Conservation (phyloP, 1,140 invertebrate species). For the Ectropis grisescens region DNA sequence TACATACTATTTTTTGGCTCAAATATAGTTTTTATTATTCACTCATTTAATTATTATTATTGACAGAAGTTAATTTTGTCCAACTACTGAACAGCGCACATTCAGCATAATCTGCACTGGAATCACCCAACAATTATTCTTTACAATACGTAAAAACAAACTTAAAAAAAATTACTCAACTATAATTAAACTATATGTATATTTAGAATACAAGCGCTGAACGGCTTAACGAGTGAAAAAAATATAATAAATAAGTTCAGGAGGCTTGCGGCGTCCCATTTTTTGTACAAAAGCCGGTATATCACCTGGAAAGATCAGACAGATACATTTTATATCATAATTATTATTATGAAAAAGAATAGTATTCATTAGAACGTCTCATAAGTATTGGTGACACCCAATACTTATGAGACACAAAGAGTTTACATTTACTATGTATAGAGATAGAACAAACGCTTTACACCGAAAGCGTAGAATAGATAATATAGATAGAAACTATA, state of each 20-base stretch:
- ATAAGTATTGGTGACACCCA: not conserved
- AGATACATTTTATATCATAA: too few relatives aligned
- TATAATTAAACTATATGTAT: conserved; percentile 59
- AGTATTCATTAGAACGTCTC: not conserved
- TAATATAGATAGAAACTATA: not conserved
- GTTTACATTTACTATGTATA: too few relatives aligned
- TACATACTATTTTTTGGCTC: not conserved
- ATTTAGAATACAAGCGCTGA: conserved; percentile 44
- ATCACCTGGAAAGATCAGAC: conserved; percentile 33
- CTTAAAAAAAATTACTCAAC: conserved; percentile 48
- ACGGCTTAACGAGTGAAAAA: conserved; percentile 57
- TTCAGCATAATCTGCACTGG: not conserved
- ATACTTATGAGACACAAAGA: not conserved
- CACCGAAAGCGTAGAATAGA: too few relatives aligned
- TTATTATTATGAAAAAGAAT: not conserved
- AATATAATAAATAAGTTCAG: conserved; percentile 54
- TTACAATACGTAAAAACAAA: conserved; percentile 16
- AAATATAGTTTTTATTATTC: too few relatives aligned
- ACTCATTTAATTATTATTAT: too few relatives aligned
- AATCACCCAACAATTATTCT: not conserved
- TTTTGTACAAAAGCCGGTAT: conserved; percentile 57
- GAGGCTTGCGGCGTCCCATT: conserved; percentile 27
- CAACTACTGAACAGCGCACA: not conserved
- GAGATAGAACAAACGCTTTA: too few relatives aligned
- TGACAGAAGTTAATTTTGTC: not conserved